Base-by-base conservation (phyloP, 2,113 vertebrate genomes). In the Phyllopteryx taeniolatus region DNA sequence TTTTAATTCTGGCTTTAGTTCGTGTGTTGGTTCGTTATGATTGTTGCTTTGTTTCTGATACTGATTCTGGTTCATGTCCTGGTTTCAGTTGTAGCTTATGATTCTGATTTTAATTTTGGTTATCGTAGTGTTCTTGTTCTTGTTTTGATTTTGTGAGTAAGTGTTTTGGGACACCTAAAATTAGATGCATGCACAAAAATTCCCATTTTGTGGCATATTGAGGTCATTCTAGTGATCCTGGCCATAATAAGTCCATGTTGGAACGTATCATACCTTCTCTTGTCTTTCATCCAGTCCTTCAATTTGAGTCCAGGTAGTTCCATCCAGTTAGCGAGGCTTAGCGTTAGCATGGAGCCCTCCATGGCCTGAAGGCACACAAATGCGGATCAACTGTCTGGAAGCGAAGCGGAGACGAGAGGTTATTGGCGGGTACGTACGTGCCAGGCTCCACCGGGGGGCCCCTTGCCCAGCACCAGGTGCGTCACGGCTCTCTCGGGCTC, bases 241-340 rank as follows among this genome's bases (percentile, higher is more conserved):
- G 10, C n/a, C 54, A 2, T 10, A 35, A 35, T 5, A 27, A 60
- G 14, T 12, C 33, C 33, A 6, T 19, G 59, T 4, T 13, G 2
- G n/a, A 22, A 46, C 43, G 11, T 11, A 4, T 33, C 84, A 4
- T 11, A 94, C 93, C 92, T 93, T 84, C 93, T 91, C 56, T 94
- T 94, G 7, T 94, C 93, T 77, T 91, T 88, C 79, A 94, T 86
- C 93, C 93, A 94, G 69, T 94, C 93, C 70, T 94, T 94, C 70
- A 94, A 86, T 51, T 93, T 92, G 59, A 94, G 84, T n/a, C 90
- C 93, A 0, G 93, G 93, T 19, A 94, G 93, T 70, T 94, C 93
- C 93, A 94, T 94, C 93, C 93, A 94, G 86, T 93, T 93, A 2
- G 93, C 93, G 59, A 94, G 83, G 64, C 93, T 94, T 54, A 94